Conservation (phyloP, 2,797 vertebrate species). For the Ispidina lecontei region DNA sequence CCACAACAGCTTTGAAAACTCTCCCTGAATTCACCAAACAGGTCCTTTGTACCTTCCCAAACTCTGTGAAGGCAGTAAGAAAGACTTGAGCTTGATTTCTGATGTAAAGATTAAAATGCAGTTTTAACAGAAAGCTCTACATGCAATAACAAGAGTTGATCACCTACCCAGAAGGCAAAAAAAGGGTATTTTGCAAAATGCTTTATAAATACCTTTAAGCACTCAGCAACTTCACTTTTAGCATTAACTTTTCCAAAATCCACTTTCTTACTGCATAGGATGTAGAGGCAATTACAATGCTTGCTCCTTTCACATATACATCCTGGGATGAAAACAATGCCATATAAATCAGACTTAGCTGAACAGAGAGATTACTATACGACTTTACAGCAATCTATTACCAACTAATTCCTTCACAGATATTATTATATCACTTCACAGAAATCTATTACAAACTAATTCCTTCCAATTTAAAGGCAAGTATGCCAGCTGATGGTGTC, state of each 20-base stretch:
- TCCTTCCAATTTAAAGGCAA: background rate
- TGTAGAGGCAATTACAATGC: background rate
- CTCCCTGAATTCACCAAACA: background rate
- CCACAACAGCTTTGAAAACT: background rate
- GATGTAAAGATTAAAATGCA: background rate
- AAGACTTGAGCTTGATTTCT: background rate
- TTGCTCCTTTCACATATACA: background rate
- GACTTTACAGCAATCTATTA: background rate
- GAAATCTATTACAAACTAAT: background rate
- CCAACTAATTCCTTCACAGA: constrained; percentile 1
- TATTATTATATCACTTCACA: background rate
- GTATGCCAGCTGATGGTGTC: background rate
- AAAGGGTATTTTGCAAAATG: background rate
- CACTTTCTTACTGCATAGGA: background rate
- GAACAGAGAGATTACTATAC: background rate
- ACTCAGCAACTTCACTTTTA: background rate
- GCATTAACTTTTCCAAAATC: background rate
- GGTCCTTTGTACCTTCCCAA: background rate
- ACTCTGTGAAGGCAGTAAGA: background rate
- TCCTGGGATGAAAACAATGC: background rate
- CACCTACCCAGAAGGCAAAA: background rate
- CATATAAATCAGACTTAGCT: background rate
- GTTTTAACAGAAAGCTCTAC: background rate
- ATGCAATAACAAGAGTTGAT: background rate
- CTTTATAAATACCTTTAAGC: background rate